These are phyloP conservation scores for Cremastinae sp. DNA, from an alignment of 2,888 invertebrate genomes.

Conservation along the genomic window DNA sequence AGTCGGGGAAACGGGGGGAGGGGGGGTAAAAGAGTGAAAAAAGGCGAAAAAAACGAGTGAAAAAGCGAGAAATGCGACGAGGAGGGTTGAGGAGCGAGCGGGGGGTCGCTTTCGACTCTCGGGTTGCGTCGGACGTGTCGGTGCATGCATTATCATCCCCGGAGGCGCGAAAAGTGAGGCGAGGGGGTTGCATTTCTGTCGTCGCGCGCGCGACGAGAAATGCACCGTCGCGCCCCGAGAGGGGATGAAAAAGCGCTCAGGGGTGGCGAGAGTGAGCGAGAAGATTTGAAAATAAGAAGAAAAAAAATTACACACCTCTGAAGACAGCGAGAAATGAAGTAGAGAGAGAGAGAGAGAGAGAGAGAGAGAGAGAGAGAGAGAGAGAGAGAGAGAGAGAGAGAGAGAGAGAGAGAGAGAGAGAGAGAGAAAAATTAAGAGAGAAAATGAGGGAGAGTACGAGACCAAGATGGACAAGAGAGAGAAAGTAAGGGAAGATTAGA, in stretches of 20 bases:
- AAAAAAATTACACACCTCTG: too few relatives aligned
- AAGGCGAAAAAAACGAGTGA: slow-evolving; percentile 3
- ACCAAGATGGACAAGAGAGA: too few relatives aligned
- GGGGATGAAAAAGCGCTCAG: slow-evolving; percentile 15
- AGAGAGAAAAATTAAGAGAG: too few relatives aligned
- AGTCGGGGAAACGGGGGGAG: slow-evolving; percentile 18
- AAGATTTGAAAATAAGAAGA: too few relatives aligned
- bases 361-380: too few relatives aligned
- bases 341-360: too few relatives aligned
- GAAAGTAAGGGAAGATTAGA: too few relatives aligned
- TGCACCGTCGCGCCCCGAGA: slow-evolving; percentile 40
- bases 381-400: slow-evolving; percentile 9
- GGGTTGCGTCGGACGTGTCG: slow-evolving; percentile 76
- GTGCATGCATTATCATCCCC: slow-evolving; percentile 78
- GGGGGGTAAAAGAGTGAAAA: slow-evolving; percentile 1
- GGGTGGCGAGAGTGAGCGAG: background rate
- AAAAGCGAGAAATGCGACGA: slow-evolving; percentile 22
- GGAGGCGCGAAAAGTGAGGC: slow-evolving; percentile 45
- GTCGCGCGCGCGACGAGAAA: slow-evolving; percentile 60
- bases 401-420: background rate
- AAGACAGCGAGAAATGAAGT: too few relatives aligned
- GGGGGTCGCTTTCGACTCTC: slow-evolving; percentile 62
- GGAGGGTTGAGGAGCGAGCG: slow-evolving; percentile 51
- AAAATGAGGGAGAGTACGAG: too few relatives aligned
- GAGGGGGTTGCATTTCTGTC: slow-evolving; percentile 47